Percentiles rank a stretch among this genome's conserved stretches.
Conservation (phyloP, 23 tunicate species). For the Phallusia fumigata region DNA sequence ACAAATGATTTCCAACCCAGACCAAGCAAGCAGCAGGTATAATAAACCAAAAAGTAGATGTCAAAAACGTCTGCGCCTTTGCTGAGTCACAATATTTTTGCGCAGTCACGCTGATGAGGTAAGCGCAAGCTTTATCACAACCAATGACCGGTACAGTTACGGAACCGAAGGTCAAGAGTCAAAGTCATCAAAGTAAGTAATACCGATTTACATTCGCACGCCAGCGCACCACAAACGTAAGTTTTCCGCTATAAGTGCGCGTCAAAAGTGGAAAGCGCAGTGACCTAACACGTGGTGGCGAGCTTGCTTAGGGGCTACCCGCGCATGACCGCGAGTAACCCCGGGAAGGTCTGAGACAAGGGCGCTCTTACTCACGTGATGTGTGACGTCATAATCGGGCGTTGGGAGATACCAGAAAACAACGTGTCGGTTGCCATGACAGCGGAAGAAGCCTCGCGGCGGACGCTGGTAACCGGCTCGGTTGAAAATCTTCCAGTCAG, state of each 20-base stretch:
- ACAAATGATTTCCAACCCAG: background rate
- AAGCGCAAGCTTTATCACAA: background rate
- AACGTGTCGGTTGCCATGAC: constrained; percentile 6
- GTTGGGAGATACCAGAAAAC: constrained; percentile 37
- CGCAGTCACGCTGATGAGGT: background rate
- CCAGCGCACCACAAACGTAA: background rate
- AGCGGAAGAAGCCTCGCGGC: constrained; percentile 32
- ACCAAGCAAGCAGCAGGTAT: background rate
- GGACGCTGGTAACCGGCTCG: constrained; percentile 13
- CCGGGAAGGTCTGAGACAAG: constrained; percentile 56
- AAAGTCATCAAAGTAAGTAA: background rate
- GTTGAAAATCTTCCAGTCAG: constrained; percentile 33
- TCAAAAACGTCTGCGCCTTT: background rate
- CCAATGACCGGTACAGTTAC: background rate
- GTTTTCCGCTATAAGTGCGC: no score
- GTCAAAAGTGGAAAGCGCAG: background rate
- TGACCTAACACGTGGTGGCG: constrained; percentile 2
- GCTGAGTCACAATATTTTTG: background rate
- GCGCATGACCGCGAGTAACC: constrained; percentile 21
- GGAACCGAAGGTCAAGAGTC: background rate
- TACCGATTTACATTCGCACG: background rate
- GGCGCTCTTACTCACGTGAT: constrained; percentile 18
- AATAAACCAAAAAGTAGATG: background rate
- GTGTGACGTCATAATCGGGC: constrained; percentile 30
- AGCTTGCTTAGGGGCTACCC: constrained; percentile 47